Base-by-base conservation (phyloP, 1,140 invertebrate genomes). In the Lasioglossum albipes region DNA sequence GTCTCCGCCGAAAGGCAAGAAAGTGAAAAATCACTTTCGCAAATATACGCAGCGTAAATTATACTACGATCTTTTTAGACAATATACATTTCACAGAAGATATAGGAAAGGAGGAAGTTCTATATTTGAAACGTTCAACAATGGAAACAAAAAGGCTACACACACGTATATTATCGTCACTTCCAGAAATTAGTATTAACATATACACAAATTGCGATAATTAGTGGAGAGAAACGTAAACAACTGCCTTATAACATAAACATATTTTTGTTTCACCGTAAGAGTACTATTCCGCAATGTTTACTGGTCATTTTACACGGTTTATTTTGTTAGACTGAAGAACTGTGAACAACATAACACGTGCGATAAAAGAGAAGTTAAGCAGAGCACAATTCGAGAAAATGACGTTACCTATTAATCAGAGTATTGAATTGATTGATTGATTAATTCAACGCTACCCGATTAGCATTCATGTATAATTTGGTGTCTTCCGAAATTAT, bases 371-470 rank as follows among this genome's bases (percentile, higher is more conserved):
- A 77, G 27, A 45, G 59, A 54, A 27, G 2, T 49, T 22, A 9
- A 65, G 22, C 42, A 49, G 12, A 73, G 41, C 42, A 20, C 49
- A 79, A 45, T 42, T 59, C 2, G 10, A 31, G 9, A 67, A 12
- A 65, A 41, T 36, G 54, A 36, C 3, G 5, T 36, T 22, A 75
- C 18, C n/a, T 52, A n/a, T 41, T 18, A 36, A 20, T 12, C 57
- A 18, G 18, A 71, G 16, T 52, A 71, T 22, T 36, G 1, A 54
- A 49, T 49, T 49, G 45, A 49, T 36, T 36, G 2, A 62, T 41
- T 20, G 7, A 61, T 76, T 27, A 59, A 69, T 70, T 36, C 70
- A 70, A 41, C 49, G 41, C 41, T 54, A 77, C n/a, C 68, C 41
- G 36, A 20, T 54, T 68, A 59, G 7, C 45, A 27, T 36, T 41